A percentile compares a stretch with the other conserved stretches of the same genome.
Conservation (phyloP, 2,888 invertebrate genomes). For the Quadroppia sp. region DNA sequence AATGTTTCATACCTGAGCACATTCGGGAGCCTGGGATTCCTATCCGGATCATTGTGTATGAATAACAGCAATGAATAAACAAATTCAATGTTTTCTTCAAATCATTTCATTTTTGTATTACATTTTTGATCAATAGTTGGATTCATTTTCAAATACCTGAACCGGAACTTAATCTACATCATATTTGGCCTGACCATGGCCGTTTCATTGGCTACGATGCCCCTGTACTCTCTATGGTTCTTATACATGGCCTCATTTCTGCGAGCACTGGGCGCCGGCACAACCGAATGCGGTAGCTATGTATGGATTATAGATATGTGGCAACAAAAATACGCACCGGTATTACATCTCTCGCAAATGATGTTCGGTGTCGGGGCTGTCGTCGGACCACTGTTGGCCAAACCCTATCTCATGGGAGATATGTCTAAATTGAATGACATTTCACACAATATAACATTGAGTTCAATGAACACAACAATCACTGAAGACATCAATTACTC, state of each 20-base stretch:
- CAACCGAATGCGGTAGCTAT: not conserved
- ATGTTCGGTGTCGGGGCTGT: not conserved
- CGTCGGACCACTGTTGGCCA: not conserved
- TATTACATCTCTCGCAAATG: not conserved
- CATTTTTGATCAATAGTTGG: not conserved
- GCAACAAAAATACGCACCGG: not conserved
- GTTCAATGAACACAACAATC: not conserved
- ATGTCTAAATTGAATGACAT: not conserved
- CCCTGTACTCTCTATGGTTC: not conserved
- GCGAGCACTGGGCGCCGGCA: not conserved
- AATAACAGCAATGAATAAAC: not conserved
- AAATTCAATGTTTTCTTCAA: not conserved
- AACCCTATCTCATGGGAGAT: not conserved
- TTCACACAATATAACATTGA: not conserved
- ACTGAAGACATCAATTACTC: not conserved
- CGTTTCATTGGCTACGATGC: not conserved
- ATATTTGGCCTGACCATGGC: not conserved
- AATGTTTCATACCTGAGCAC: not conserved
- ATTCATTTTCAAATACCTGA: not conserved
- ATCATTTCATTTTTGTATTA: too few relatives aligned
- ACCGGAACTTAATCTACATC: not conserved
- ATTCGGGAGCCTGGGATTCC: not conserved
- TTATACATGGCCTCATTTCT: not conserved
- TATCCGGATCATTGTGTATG: not conserved
- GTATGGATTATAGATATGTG: not conserved